Base-by-base conservation (phyloP, 2,797 vertebrate species). In the Tragelaphus oryx region DNA sequence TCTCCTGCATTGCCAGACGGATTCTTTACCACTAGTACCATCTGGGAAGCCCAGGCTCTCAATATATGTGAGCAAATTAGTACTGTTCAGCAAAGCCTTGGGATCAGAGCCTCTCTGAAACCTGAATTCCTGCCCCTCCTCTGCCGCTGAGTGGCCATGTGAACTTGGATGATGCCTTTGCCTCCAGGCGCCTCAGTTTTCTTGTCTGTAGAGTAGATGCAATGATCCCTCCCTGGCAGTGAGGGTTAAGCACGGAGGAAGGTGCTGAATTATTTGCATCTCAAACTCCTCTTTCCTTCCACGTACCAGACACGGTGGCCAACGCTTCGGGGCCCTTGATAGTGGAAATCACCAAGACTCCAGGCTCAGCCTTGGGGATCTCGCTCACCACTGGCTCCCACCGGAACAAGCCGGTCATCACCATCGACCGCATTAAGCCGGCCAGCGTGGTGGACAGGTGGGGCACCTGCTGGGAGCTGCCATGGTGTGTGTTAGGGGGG, bases 371-470 rank as follows among this genome's bases (percentile, higher is more conserved):
- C 0, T 98, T 99, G 96, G 99, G 99, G 14, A 99, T 99, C 98
- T 99, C 99, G 0, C 98, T 99, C 96, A 99, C 98, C 0, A 98
- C 99, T 0, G 98, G 99, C 95, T 98, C 87, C 26, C 99, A 99
- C 98, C 98, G 99, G 54, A 99, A 99, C 98, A 99, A 99, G 97
- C 99, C 99, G 50, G 99, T 99, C 95, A 99, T 99, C 65, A 98
- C 99, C 96, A 99, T 99, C 0, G 99, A 99, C 98, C 99, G 99
- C 95, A 99, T 99, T 84, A 99, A 99, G 97, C 98, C 99, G 0
- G 99, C 99, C 98, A 99, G 99, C 0, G 99, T 99, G 94, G 99
- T 99, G 93, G 99, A 99, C 99, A 99, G 99, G 99, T 99, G 98
- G 62, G 96, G 52, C 37, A 0, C 13, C 1, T 0, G 5, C 81